Conservation (phyloP, 2,113 vertebrate genomes). For the Tringa solitaria region DNA sequence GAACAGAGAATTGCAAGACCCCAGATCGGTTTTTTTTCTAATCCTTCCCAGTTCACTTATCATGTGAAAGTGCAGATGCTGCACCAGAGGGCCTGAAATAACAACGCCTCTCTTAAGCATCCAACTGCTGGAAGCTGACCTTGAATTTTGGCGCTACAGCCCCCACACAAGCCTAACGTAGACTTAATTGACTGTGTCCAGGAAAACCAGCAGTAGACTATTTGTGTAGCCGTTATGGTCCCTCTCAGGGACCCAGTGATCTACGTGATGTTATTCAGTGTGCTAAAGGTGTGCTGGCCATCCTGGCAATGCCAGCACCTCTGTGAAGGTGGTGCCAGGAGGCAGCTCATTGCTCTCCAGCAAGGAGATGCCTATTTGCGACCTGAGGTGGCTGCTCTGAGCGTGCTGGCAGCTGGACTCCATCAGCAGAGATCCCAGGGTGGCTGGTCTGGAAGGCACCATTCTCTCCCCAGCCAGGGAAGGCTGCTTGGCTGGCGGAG, state of each 20-base stretch:
- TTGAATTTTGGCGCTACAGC: background rate
- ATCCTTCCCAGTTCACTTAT: background rate
- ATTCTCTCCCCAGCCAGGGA: background rate
- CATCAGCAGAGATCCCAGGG: background rate
- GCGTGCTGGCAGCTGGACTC: background rate
- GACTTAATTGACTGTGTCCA: background rate
- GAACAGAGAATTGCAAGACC: background rate
- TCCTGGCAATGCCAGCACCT: background rate
- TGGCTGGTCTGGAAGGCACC: background rate
- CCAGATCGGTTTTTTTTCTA: background rate
- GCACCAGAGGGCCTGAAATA: background rate
- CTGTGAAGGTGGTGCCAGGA: background rate
- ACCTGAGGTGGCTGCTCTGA: background rate
- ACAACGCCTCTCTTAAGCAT: background rate
- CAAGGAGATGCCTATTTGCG: background rate
- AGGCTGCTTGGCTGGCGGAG: fast-evolving
- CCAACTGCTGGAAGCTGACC: background rate
- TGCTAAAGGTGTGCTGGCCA: background rate
- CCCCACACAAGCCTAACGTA: background rate
- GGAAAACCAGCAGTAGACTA: background rate
- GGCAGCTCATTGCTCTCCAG: background rate
- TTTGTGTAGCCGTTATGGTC: fast-evolving
- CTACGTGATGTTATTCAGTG: fast-evolving
- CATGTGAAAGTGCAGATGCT: background rate
- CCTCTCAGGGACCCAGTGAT: background rate